Evolutionary conservation across 2,797 vertebrate species (phyloP), one percentile per base, ranked within the genome.

Genomic region (Labroides dimidiatus): DNA sequence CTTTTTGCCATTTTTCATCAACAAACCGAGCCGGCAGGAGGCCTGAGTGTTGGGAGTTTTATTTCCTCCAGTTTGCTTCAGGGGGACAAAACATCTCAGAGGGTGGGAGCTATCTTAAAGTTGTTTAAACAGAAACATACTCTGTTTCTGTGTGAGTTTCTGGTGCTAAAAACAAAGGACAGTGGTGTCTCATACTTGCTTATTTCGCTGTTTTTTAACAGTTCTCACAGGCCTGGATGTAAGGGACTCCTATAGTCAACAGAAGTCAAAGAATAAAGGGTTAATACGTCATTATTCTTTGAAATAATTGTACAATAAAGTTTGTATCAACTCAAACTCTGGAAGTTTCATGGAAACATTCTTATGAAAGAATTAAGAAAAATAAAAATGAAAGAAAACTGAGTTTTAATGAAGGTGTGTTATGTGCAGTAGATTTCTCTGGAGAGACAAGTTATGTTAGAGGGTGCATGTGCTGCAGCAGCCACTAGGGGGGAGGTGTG

Each of bases 401-500:
- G 11, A 37, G 36, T 4, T 9, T 37, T 2, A 37, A 12, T 37
- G 37, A 39, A 39, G 2, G 37, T 14, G 13, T 39, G 11, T 39
- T 39, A 1, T 33, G 27, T 47, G 8, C 9, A 1, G n/a, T n/a
- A 6, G 5, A 6, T 4, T 33, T 37, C 6, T 42, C 9, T 72
- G 39, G 1, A 44, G 23, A 23, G 24, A 23, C 1, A 10, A 19
- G 50, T 48, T 7, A 6, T 39, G 21, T 8, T 19, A 20, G n/a
- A 49, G 33, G 51, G 2, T 84, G 79, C 69, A 79, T 59, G 13
- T 49, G 12, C 66, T n/a, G 21, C 0, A 0, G 8, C 36, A 14
- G 47, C 92, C 94, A 94, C 91, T 69, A 92, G 93, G 89, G 88
- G 91, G 94, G 81, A 78, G 84, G 1, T 85, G 49, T 87, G 86